These are phyloP conservation scores for Rhinogobius similis DNA, from an alignment of 2,113 vertebrate species.

Conservation along the genomic window DNA sequence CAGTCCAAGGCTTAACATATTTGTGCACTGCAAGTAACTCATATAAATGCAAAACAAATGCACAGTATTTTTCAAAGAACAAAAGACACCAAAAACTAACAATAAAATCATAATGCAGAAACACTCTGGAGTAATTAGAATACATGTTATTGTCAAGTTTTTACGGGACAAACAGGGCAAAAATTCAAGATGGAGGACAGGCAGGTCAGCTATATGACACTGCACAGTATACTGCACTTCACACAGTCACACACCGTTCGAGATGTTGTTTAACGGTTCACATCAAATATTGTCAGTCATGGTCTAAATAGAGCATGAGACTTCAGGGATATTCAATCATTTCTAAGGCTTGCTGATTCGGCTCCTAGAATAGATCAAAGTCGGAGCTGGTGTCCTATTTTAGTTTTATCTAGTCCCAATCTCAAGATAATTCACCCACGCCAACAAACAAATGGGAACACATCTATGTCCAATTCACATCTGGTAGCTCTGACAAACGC, in stretches of 20 bases:
- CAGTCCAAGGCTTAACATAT: conserved; percentile 21
- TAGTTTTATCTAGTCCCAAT: conserved; percentile 54
- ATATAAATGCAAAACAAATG: conserved; percentile 6
- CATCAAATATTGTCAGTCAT: conserved; percentile 73
- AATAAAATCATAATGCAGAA: conserved; percentile 11
- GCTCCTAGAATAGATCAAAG: conserved; percentile 72
- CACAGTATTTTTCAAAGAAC: neutral
- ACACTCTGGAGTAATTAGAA: neutral
- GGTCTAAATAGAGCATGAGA: conserved; percentile 73
- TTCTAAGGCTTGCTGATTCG: conserved; percentile 56
- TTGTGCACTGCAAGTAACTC: conserved; percentile 7
- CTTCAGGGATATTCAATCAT: conserved; percentile 70
- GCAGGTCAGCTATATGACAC: conserved; percentile 27
- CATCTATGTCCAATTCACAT: conserved; percentile 33
- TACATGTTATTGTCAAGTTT: neutral
- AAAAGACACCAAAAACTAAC: neutral
- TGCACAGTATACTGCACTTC: neutral
- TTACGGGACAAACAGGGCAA: neutral
- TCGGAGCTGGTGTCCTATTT: conserved; percentile 66
- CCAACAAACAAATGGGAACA: conserved; percentile 42
- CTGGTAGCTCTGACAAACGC: conserved; percentile 32
- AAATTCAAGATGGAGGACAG: conserved; percentile 38
- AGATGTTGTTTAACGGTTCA: conserved; percentile 55
- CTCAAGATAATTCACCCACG: conserved; percentile 49
- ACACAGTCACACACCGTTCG: conserved; percentile 26